These are phyloP conservation scores for Ichneumon xanthorius DNA, from an alignment of 2,888 invertebrate genomes.

Conservation along the genomic window DNA sequence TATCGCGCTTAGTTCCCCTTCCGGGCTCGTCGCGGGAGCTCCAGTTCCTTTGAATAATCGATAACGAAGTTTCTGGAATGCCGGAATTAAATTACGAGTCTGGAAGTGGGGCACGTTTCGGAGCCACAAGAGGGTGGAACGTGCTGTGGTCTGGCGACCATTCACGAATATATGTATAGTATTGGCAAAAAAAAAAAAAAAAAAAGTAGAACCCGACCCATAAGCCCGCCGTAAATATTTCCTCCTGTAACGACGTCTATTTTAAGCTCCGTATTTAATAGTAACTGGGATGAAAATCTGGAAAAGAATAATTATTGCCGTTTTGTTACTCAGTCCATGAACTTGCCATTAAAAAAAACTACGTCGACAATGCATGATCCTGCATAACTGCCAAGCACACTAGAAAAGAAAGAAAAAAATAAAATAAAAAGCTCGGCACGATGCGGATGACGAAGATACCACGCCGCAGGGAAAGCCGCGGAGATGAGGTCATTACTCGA, in stretches of 20 bases:
- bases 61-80: constrained; percentile 60
- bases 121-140: constrained; percentile 11
- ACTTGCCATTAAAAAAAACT: too few species aligned
- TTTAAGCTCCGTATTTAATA: neutral
- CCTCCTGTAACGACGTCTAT: neutral
- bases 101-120: constrained; percentile 37
- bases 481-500: constrained; percentile 37
- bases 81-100: constrained; percentile 53
- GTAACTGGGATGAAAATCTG: neutral
- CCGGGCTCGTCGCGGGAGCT: neutral
- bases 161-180: constrained; percentile 23
- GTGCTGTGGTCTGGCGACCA: constrained; percentile 50
- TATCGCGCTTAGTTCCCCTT: neutral
- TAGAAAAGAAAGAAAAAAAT: neutral
- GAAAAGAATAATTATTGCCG: neutral
- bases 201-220: neutral
- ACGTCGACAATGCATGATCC: neutral
- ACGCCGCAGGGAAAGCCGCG: neutral
- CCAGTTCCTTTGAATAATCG: constrained; percentile 49
- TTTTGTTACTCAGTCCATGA: neutral
- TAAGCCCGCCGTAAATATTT: neutral
- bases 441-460: neutral
- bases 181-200: neutral
- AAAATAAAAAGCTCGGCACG: neutral
- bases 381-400: neutral